phyloP scores from a whole-genome alignment of 2,113 vertebrate species.

The Chlamydotis undulata region DNA sequence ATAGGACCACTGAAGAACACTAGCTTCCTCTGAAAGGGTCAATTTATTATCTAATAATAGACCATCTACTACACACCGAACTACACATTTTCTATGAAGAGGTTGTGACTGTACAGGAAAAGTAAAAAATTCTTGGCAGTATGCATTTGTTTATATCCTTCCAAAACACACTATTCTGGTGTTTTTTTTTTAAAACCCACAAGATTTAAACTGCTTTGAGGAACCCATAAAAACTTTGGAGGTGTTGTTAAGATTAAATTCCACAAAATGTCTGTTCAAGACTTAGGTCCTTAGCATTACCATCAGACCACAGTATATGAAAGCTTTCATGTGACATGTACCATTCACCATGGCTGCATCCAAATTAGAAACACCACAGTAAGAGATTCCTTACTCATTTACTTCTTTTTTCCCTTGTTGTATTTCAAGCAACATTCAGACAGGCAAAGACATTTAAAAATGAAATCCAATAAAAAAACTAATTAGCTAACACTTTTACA shows the following conservation, averaged over 20 bases:
- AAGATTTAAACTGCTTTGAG: neutral
- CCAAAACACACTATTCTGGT: neutral
- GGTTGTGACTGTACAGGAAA: neutral
- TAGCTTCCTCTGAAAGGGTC: neutral
- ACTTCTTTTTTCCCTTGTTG: fast-evolving
- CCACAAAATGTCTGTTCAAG: neutral
- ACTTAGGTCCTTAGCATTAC: neutral
- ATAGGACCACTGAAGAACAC: neutral
- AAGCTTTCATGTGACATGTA: neutral
- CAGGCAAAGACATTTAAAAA: neutral
- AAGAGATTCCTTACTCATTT: neutral
- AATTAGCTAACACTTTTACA: neutral
- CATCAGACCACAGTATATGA: neutral
- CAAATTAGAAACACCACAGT: neutral
- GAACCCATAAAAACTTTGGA: neutral
- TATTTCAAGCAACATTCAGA: neutral
- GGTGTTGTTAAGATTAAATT: neutral
- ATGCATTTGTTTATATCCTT: neutral
- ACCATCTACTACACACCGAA: neutral
- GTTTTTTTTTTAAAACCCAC: neutral
- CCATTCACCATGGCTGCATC: neutral
- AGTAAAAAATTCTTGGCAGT: neutral
- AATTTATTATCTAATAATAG: neutral
- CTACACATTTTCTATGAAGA: neutral
- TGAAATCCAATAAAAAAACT: neutral